phyloP scores from a whole-genome alignment of 2,888 invertebrate species.

The Callyntrura sp. region DNA sequence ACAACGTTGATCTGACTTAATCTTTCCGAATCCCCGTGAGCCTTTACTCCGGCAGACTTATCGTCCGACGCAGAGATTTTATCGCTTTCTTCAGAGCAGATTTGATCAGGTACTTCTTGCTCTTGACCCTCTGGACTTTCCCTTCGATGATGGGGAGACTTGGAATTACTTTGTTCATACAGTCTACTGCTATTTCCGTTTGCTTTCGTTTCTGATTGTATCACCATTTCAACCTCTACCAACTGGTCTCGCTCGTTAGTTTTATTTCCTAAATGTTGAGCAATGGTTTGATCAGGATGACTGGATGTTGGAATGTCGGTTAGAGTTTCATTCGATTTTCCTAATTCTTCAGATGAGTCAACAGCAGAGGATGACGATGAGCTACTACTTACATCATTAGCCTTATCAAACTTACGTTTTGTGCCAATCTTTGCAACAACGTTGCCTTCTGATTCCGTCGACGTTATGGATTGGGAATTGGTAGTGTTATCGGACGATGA shows the following conservation, averaged over 20 bases:
- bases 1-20: slow-evolving; percentile 18
- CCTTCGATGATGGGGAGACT: slow-evolving; percentile 74
- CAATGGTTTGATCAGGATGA: slow-evolving; percentile 49
- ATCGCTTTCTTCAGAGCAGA: slow-evolving; percentile 47
- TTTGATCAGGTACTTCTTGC: slow-evolving; percentile 77
- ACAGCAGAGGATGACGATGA: slow-evolving; percentile 51
- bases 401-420: slow-evolving; percentile 75
- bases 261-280: slow-evolving; percentile 1
- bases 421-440: slow-evolving; percentile 64
- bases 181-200: slow-evolving; percentile 35
- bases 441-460: slow-evolving; percentile 20
- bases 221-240: slow-evolving; percentile 70
- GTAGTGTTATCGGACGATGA: slow-evolving; percentile 64
- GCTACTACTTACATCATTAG: slow-evolving; percentile 71
- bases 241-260: slow-evolving; percentile 61
- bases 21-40: background rate
- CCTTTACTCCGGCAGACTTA: slow-evolving; percentile 9
- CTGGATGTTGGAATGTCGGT: slow-evolving; percentile 69
- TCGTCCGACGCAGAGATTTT: background rate
- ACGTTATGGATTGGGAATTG: background rate
- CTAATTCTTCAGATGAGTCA: slow-evolving; percentile 79
- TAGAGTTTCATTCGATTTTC: slow-evolving; percentile 78
- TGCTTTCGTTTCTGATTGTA: slow-evolving; percentile 56
- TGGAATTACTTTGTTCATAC: slow-evolving; percentile 53
- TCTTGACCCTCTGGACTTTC: slow-evolving; percentile 82